Percentiles rank a stretch among this genome's conserved stretches.
phyloP scores from a whole-genome alignment of 1,140 invertebrate genomes.

The Apolygus lucorum region DNA sequence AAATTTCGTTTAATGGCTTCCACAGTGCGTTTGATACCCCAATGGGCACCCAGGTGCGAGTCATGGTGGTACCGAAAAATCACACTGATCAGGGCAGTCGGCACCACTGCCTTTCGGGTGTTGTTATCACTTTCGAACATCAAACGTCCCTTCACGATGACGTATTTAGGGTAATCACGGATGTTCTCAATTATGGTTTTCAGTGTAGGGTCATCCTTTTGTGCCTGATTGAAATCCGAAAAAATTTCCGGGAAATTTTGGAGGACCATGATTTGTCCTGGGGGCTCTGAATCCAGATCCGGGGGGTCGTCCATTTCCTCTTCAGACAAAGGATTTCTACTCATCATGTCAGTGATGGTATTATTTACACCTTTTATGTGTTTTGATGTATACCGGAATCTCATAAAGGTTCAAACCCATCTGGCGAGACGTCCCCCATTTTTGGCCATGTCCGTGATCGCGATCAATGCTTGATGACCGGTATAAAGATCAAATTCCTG shows the following conservation, averaged over 20 bases:
- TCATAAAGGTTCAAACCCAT: neutral
- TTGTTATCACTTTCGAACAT: neutral
- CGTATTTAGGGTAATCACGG: neutral
- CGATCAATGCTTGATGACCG: neutral
- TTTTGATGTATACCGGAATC: neutral
- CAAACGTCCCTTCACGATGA: neutral
- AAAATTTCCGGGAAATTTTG: neutral
- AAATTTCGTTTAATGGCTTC: neutral
- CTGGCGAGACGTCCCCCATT: conserved; percentile 1
- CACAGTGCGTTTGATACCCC: neutral
- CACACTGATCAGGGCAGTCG: neutral
- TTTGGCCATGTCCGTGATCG: neutral
- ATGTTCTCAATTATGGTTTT: neutral
- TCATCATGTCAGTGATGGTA: conserved; percentile 4
- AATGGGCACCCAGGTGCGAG: neutral
- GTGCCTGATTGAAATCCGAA: neutral
- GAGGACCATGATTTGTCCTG: neutral
- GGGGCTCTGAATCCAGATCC: neutral
- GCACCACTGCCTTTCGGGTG: neutral
- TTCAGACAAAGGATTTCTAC: neutral
- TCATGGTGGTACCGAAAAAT: conserved; percentile 2
- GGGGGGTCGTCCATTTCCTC: neutral
- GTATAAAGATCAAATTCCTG: conserved; percentile 2
- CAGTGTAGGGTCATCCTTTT: neutral
- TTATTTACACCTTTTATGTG: neutral